Evolutionary conservation across 1,140 invertebrate genomes (phyloP), one percentile per base, ranked within the genome.

Genomic region (Agraylea sexmaculata): DNA sequence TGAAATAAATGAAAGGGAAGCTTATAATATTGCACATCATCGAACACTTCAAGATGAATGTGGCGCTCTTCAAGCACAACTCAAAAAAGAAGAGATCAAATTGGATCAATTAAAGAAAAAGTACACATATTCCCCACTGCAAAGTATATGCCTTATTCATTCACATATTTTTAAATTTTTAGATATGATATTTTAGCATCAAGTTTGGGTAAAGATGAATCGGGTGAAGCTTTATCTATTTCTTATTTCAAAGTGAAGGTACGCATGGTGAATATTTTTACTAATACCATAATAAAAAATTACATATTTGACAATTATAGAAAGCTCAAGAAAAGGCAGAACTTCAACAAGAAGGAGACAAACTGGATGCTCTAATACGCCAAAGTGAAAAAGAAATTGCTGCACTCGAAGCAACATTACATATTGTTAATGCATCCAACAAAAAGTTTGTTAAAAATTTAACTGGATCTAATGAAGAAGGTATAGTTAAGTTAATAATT

Each of bases 391-490:
- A 71, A 20, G 80, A 84, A 56, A 78, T 83, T 42, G 62, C 72
- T 13, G 80, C 78, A 20, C 74, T 83, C 60, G 80, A 85, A 56
- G 80, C 80, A 50, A 82, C 80, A 10, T 53, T 84, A 42, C 71
- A 73, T 20, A 58, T 82, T 4, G 64, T 83, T 7, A 78, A 77
- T 53, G 56, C 67, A n/a, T 72, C 77, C 31, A 82, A 83, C 52
- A 57, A 56, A 10, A 72, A 72, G 46, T 80, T 73, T 50, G 67
- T 73, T 49, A 58, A 62, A 17, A 75, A 66, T 55, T n/a, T n/a
- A n/a, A n/a, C 54, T 77, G 16, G 52, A 60, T 4, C 49, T 65
- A 21, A 57, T 76, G 1, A 57, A 68, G 7, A 59, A 71, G 0
- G 56, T n/a, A 70, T 20, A 65, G 66, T 70, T 43, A 37, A 50